Base-by-base conservation (phyloP, 92 coral and sea anemone species). In the Paramuricea clavata region DNA sequence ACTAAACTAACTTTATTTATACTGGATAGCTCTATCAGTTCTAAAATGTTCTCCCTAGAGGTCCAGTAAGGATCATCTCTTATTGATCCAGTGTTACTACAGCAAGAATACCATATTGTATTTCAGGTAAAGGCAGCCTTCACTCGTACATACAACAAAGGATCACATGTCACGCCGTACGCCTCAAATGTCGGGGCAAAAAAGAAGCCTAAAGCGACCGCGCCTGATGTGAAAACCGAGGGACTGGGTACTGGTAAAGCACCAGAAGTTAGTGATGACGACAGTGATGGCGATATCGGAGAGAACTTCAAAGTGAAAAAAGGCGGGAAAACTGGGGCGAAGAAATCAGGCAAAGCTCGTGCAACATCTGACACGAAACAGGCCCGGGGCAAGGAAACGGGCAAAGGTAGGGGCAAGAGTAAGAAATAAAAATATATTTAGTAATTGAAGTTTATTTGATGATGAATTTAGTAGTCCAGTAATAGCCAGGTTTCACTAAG, bases 91-190 rank as follows among this genome's bases (percentile, higher is more conserved):
- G n/a, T n/a, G n/a, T n/a, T n/a, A n/a, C n/a, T 4, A 33, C 26
- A 23, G 27, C 30, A 30, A 32, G 21, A 43, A 22, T 54, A 10
- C 15, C 25, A 1, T 13, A 35, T 49, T 64, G n/a, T 27, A 28
- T 49, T 88, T 5, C 12, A 95, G 98, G 95, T 92, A 2, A 95
- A 95, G 85, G 50, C 96, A 12, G 96, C 98, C 0, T 95, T 95
- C 81, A 94, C 98, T 10, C 92, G 98, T 26, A 52, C 98, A 13
- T 95, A 95, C 85, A 95, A 95, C 94, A 95, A 95, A 75, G 94
- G 87, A 35, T 83, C 88, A 41, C 94, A 92, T 92, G 89, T 91
- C 77, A 93, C 93, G 25, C 98, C 98, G 0, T 95, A 95, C 82
- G 89, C 94, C 60, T 60, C 89, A 2, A 90, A 94, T 25, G 87